A percentile compares a stretch with the other conserved stretches of the same genome.
phyloP scores from a whole-genome alignment of 2,113 vertebrate species.

The Carollia perspicillata region DNA sequence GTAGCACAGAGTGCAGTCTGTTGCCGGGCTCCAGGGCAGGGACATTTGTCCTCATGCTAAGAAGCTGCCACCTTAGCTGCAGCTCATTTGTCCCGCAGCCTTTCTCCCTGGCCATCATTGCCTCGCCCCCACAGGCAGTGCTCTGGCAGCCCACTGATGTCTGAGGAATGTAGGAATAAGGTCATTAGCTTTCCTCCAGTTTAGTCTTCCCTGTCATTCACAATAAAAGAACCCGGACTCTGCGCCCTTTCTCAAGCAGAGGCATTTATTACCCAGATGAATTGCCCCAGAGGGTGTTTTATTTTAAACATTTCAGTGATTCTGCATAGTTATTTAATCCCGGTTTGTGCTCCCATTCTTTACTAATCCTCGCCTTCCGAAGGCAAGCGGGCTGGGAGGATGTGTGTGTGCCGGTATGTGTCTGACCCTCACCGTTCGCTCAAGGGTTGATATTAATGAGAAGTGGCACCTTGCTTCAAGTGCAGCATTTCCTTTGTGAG shows the following conservation, averaged over 20 bases:
- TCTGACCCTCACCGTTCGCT: slow-evolving; percentile 14
- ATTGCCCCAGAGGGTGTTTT: slow-evolving; percentile 32
- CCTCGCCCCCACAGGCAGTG: neutral
- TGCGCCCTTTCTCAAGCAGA: neutral
- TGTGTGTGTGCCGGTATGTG: neutral
- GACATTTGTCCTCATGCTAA: neutral
- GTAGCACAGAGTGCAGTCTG: neutral
- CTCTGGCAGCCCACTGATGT: slow-evolving; percentile 1
- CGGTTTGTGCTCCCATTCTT: neutral
- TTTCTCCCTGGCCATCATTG: neutral
- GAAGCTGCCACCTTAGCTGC: neutral
- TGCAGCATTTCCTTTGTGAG: slow-evolving; percentile 17
- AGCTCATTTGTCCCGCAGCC: neutral
- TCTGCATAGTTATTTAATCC: slow-evolving; percentile 5
- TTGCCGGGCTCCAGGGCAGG: fast-evolving
- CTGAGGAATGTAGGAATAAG: slow-evolving; percentile 25
- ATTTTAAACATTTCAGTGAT: slow-evolving; percentile 39
- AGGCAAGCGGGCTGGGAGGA: neutral
- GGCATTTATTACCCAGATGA: slow-evolving; percentile 23
- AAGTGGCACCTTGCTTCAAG: neutral
- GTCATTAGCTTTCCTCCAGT: neutral
- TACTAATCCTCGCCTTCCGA: neutral
- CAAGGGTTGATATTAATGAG: neutral
- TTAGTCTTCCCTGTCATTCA: neutral
- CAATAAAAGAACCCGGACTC: neutral